Conservation (phyloP, 2,113 vertebrate genomes). For the Rhea americana region DNA sequence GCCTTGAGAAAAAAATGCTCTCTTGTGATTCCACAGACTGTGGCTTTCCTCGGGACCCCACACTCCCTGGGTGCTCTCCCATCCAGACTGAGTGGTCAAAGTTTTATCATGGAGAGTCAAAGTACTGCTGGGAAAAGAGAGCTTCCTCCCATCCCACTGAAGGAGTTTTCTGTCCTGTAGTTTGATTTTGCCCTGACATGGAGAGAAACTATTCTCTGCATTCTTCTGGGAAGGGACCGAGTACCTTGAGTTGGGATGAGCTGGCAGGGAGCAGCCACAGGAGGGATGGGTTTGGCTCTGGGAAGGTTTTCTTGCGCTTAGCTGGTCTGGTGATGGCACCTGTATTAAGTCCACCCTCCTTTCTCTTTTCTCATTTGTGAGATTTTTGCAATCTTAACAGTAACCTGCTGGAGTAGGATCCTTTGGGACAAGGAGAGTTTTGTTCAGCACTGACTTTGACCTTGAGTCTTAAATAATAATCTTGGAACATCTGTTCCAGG, state of each 20-base stretch:
- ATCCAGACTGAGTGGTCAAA: fast-evolving
- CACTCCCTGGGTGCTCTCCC: not conserved
- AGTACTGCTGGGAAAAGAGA: not conserved
- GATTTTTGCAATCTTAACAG: not conserved
- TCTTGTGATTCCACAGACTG: too few species aligned
- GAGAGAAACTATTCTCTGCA: not conserved
- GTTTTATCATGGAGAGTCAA: not conserved
- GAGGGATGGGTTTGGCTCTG: not conserved
- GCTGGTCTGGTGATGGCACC: not conserved
- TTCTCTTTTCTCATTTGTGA: not conserved
- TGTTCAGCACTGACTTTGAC: not conserved
- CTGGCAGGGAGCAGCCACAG: not conserved
- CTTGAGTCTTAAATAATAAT: not conserved
- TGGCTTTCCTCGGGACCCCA: not conserved
- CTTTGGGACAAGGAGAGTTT: fast-evolving
- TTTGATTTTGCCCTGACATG: not conserved
- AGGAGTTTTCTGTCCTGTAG: not conserved
- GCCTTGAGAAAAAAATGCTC: not conserved
- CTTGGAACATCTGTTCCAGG: not conserved
- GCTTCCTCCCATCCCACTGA: too few species aligned
- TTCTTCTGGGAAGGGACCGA: fast-evolving
- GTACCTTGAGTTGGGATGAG: fast-evolving
- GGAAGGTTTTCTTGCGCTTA: fast-evolving
- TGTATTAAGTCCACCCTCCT: not conserved
- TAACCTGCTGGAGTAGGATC: fast-evolving